Evolutionary conservation across 2,888 invertebrate species (phyloP).

Genomic region (Heliconius hortense): DNA sequence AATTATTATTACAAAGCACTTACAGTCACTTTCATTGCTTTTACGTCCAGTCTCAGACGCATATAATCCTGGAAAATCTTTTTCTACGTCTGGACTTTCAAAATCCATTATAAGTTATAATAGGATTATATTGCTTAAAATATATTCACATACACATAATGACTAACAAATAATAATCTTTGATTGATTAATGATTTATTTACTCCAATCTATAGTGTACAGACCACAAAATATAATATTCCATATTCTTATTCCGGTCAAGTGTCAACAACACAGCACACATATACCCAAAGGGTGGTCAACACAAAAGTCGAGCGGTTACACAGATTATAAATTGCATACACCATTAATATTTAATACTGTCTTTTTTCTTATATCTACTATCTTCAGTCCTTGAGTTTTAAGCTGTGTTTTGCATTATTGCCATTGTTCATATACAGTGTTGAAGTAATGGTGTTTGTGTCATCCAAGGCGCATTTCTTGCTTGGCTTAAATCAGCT

Average conservation of each 20-base stretch:
- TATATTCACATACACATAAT: not conserved
- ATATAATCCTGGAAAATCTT: slow-evolving; percentile 94
- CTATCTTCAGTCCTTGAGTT: too few relatives aligned
- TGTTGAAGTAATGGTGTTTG: too few relatives aligned
- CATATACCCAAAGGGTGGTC: too few relatives aligned
- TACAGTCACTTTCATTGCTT: slow-evolving; percentile 92
- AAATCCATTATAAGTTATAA: slow-evolving; percentile 84
- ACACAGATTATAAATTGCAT: not conserved
- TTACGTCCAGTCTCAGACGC: slow-evolving; percentile 89
- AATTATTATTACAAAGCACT: slow-evolving; percentile 57
- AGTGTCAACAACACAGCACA: slow-evolving; percentile 19
- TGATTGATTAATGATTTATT: slow-evolving; percentile 11
- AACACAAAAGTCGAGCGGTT: not conserved
- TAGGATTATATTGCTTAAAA: not conserved
- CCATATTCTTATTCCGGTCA: slow-evolving; percentile 3
- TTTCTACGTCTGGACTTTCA: slow-evolving; percentile 94
- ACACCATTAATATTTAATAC: not conserved
- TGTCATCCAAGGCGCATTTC: too few relatives aligned
- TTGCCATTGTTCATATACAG: too few relatives aligned
- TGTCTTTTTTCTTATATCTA: not conserved
- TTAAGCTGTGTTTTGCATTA: too few relatives aligned
- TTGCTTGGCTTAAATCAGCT: too few relatives aligned
- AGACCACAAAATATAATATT: not conserved
- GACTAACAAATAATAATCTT: not conserved
- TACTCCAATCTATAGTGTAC: not conserved